Base-by-base conservation (phyloP, 2,113 vertebrate genomes). In the Coptodon bakossiorum region DNA sequence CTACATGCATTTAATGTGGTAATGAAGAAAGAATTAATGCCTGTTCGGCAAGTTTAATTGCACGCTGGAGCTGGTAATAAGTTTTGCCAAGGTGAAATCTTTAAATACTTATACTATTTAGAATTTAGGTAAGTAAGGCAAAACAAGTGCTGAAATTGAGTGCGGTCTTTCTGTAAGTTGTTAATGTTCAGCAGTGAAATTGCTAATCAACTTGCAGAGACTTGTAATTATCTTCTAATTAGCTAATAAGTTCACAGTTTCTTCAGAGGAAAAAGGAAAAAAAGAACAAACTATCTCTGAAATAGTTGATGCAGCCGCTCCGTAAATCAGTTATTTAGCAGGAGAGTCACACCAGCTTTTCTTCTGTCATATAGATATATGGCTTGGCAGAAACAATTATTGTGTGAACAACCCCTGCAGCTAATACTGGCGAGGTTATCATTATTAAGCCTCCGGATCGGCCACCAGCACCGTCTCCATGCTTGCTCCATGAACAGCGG, bases 71-170 rank as follows among this genome's bases (percentile, higher is more conserved):
- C 87, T 91, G 87, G 89, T 97, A 97, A 97, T 97, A 97, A 96
- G 95, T 96, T 96, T 95, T 96, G 97, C 97, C 97, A 95, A 97
- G 96, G 97, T 97, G 97, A 97, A 97, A 98, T 98, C 97, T 98
- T 98, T 98, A 98, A 99, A 97, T 98, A 97, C 97, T 97, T 96
- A 96, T 93, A 91, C 97, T 97, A 96, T 97, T 98, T 98, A 98
- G 97, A 98, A 98, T 97, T 97, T 97, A 96, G 40, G 85, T 97
- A 97, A 95, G 94, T 96, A 95, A 97, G 97, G 97, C 97, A 97
- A 98, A 97, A 97, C 97, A 97, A 96, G 91, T 84, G 86, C 82
- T 89, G 86, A 93, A 94, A 97, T 97, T 95, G 50, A 92, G 87
- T 88, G 89, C 89, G 13, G 89, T 83, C 96, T 97, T 95, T 94